phyloP scores from a whole-genome alignment of 2,888 invertebrate genomes.

The Hyposoter didymator region DNA sequence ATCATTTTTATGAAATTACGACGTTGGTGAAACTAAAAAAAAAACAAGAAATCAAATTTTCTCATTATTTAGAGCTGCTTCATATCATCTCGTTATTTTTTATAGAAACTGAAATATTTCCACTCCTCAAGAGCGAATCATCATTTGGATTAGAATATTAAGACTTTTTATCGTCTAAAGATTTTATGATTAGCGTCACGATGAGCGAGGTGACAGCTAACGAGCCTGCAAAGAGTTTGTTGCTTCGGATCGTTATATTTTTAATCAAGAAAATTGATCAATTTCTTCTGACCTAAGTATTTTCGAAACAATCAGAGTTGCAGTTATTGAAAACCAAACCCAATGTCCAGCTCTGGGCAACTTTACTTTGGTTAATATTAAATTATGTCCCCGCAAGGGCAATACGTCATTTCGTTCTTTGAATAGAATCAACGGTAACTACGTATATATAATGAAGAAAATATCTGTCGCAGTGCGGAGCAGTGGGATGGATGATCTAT shows the following conservation, averaged over 20 bases:
- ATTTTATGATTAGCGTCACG: too few species aligned
- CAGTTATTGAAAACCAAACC: background rate
- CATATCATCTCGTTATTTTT: background rate
- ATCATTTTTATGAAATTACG: conserved; percentile 5
- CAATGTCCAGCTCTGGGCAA: background rate
- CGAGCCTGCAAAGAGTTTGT: too few species aligned
- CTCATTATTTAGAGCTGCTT: conserved; percentile 17
- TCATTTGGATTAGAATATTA: background rate
- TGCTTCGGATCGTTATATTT: background rate
- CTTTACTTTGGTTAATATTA: background rate
- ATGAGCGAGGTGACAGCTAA: background rate
- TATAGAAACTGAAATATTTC: background rate
- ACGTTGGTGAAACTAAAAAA: background rate
- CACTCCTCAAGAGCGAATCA: background rate
- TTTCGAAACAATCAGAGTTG: too few species aligned
- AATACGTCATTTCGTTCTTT: background rate
- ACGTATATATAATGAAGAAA: background rate
- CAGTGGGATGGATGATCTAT: background rate
- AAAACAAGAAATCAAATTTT: background rate
- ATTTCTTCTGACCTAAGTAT: background rate
- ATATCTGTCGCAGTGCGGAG: background rate
- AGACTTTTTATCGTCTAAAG: background rate
- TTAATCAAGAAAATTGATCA: background rate
- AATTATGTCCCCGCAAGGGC: background rate
- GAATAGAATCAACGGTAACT: background rate